These are phyloP conservation scores for Atta cephalotes DNA, from an alignment of 1,140 invertebrate species.

Conservation along the genomic window DNA sequence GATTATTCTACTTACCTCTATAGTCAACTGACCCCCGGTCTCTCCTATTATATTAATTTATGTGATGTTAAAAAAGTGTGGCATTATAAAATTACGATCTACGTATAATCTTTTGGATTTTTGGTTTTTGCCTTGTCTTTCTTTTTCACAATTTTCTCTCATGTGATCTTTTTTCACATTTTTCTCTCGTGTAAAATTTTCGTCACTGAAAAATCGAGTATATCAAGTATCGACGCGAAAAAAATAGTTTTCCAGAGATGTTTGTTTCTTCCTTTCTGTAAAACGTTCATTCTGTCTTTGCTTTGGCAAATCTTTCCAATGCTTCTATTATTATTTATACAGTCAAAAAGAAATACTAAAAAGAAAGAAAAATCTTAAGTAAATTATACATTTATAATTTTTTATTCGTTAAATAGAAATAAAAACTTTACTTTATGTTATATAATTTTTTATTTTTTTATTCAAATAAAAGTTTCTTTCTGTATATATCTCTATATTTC, in stretches of 20 bases:
- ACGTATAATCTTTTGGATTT: background rate
- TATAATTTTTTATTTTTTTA: background rate
- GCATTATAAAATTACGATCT: background rate
- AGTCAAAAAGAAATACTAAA: conserved; percentile 8
- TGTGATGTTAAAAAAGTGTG: background rate
- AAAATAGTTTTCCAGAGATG: background rate
- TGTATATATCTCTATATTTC: background rate
- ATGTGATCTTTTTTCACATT: background rate
- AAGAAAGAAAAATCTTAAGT: background rate
- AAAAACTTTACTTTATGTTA: background rate
- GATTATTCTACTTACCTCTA: no score
- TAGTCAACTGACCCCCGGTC: no score
- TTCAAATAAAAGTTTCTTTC: conserved; percentile 5
- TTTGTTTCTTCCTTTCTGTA: conserved; percentile 31
- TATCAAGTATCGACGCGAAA: conserved; percentile 11
- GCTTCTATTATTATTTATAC: conserved; percentile 1
- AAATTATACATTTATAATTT: background rate
- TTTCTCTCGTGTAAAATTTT: conserved; percentile 7
- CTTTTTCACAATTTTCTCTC: background rate
- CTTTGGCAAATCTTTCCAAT: background rate
- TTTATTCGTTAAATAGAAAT: conserved; percentile 5
- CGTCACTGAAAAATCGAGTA: background rate
- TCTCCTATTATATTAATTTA: conserved; percentile 1
- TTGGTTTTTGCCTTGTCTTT: background rate
- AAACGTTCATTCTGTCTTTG: conserved; percentile 21